Evolutionary conservation across 2,888 invertebrate species (phyloP).

Genomic region (Drosophila merina): DNA sequence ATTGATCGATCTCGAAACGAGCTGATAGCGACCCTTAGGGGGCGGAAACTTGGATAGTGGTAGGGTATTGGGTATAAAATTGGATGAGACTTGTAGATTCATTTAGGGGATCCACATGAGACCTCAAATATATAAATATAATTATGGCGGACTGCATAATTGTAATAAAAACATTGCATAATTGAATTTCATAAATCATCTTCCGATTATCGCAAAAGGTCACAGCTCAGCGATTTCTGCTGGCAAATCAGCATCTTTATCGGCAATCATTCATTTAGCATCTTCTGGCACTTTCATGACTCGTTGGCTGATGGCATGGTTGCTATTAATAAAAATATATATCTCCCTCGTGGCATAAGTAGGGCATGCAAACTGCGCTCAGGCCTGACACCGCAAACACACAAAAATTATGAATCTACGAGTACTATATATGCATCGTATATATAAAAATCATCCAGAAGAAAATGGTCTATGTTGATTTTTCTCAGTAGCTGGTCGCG

Average conservation of each 20-base stretch:
- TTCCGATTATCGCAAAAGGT: conserved; percentile 21
- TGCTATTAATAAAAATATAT: conserved; percentile 35
- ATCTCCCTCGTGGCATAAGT: conserved; percentile 45
- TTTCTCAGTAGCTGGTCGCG: conserved; percentile 67
- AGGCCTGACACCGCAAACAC: conserved; percentile 44
- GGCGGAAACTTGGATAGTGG: conserved; percentile 19
- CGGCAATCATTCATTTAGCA: conserved; percentile 37
- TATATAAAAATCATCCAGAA: conserved; percentile 7
- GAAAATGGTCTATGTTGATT: conserved; percentile 52
- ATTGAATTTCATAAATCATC: conserved; percentile 31
- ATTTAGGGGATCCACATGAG: no score
- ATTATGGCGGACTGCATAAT: background rate
- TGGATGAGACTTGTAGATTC: background rate
- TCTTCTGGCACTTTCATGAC: conserved; percentile 39
- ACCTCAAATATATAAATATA: no score
- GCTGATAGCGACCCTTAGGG: conserved; percentile 15
- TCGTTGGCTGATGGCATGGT: conserved; percentile 21
- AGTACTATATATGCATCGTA: background rate
- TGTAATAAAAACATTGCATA: conserved; percentile 36
- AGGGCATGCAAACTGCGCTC: conserved; percentile 67
- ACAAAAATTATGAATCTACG: background rate
- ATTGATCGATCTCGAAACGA: conserved; percentile 27
- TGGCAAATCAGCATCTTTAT: conserved; percentile 36
- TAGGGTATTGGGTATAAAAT: conserved; percentile 20
- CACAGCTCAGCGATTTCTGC: conserved; percentile 18